Evolutionary conservation across 2,797 vertebrate species (phyloP).

Genomic region (Cheirogaleus major): DNA sequence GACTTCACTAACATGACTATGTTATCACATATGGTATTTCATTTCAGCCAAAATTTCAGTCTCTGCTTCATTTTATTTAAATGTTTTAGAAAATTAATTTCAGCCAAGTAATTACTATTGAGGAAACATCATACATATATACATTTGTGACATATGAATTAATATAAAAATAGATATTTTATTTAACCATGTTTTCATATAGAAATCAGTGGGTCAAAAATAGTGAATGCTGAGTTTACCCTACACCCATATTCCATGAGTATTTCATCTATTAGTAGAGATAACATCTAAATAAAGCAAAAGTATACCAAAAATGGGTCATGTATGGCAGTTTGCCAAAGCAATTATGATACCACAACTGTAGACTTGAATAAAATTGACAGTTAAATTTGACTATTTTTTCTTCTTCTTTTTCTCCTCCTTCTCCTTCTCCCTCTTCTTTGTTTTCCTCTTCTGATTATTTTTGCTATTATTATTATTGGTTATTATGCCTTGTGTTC

Average conservation of each 20-base stretch:
- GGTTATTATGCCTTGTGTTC: background rate
- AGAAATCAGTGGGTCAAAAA: background rate
- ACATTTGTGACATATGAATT: background rate
- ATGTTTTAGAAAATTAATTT: slow-evolving; percentile 33
- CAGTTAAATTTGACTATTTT: background rate
- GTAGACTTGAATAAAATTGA: background rate
- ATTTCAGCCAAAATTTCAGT: background rate
- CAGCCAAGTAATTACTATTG: background rate
- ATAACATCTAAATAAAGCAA: background rate
- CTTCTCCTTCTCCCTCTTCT: background rate
- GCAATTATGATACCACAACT: background rate
- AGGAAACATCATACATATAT: slow-evolving; percentile 2
- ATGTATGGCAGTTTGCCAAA: background rate
- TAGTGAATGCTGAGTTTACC: background rate
- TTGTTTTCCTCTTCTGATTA: background rate
- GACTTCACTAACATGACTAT: background rate
- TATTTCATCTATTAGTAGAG: background rate
- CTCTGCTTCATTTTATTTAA: slow-evolving; percentile 7
- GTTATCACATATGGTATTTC: background rate
- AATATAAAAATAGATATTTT: slow-evolving; percentile 38
- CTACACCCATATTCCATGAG: background rate
- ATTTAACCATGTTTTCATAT: slow-evolving; percentile 14
- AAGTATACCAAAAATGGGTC: background rate
- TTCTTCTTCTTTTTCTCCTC: background rate
- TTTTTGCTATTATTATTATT: background rate